phyloP scores from a whole-genome alignment of 2,888 invertebrate species.

The Drosophila testacea region DNA sequence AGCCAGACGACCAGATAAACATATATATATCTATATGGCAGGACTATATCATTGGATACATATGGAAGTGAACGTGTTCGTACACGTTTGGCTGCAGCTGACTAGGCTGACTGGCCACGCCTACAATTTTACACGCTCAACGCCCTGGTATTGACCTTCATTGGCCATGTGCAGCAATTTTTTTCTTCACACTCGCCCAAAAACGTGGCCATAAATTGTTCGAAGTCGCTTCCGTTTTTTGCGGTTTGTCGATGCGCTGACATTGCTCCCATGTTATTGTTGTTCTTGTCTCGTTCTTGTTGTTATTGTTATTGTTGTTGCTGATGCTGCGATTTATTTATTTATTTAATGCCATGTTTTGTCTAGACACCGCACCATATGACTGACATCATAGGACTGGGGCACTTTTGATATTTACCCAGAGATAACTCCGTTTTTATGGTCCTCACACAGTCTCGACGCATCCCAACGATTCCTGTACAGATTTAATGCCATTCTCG shows the following conservation, averaged over 20 bases:
- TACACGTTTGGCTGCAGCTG: slow-evolving; percentile 33
- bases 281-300: slow-evolving; percentile 8
- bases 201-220: slow-evolving; percentile 65
- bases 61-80: slow-evolving; percentile 12
- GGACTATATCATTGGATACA: slow-evolving; percentile 9
- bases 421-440: slow-evolving; percentile 74
- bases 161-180: slow-evolving; percentile 45
- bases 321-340: slow-evolving; percentile 67
- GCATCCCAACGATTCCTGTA: slow-evolving; percentile 40
- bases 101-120: slow-evolving; percentile 56
- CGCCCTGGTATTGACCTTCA: slow-evolving; percentile 70
- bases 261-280: slow-evolving; percentile 36
- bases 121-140: slow-evolving; percentile 61
- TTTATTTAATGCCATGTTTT: slow-evolving; percentile 80
- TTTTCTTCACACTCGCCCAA: slow-evolving; percentile 53
- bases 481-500: slow-evolving; percentile 69
- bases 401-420: slow-evolving; percentile 62
- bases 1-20: slow-evolving; percentile 59
- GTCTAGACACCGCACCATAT: slow-evolving; percentile 65
- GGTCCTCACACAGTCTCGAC: slow-evolving; percentile 56
- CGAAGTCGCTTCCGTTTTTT: slow-evolving; percentile 64
- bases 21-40: slow-evolving; percentile 34
- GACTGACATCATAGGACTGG: slow-evolving; percentile 51
- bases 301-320: slow-evolving; percentile 20
- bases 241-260: slow-evolving; percentile 61